Evolutionary conservation across 2,888 invertebrate species (phyloP).

Genomic region (Chalcis sispes): DNA sequence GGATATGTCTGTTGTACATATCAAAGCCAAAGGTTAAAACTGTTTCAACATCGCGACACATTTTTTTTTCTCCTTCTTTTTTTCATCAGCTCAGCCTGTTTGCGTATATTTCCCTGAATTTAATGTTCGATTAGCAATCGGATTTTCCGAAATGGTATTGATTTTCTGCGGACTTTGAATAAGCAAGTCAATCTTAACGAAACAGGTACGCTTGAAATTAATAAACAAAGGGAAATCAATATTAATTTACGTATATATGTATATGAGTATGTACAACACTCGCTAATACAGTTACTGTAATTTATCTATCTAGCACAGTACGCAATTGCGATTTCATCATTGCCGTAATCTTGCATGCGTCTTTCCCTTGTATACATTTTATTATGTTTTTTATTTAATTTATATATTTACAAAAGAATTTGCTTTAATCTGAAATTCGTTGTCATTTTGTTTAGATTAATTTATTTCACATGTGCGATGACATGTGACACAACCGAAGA

Average conservation of each 20-base stretch:
- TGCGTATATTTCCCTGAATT: too few species aligned
- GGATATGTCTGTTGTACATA: slow-evolving; percentile 9
- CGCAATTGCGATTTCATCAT: neutral
- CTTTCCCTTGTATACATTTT: too few species aligned
- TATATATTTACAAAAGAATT: too few species aligned
- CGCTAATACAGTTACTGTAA: slow-evolving; percentile 31
- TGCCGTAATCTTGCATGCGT: too few species aligned
- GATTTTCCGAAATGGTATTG: too few species aligned
- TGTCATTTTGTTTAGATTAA: too few species aligned
- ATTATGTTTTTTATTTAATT: too few species aligned
- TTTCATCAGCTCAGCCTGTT: neutral
- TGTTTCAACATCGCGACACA: slow-evolving; percentile 16
- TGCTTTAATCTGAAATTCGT: too few species aligned
- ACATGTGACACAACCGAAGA: too few species aligned
- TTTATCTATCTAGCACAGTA: slow-evolving; percentile 26
- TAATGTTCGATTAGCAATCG: too few species aligned
- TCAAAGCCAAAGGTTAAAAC: neutral
- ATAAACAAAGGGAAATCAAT: neutral
- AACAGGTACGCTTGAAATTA: neutral
- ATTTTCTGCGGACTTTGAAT: too few species aligned
- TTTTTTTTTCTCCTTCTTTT: neutral
- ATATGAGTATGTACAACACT: neutral
- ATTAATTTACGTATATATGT: slow-evolving; percentile 1
- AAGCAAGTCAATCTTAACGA: neutral
- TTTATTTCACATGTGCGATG: too few species aligned